Base-by-base conservation (phyloP, 64 coral and sea anemone genomes). In the Stylophora pistillata region DNA sequence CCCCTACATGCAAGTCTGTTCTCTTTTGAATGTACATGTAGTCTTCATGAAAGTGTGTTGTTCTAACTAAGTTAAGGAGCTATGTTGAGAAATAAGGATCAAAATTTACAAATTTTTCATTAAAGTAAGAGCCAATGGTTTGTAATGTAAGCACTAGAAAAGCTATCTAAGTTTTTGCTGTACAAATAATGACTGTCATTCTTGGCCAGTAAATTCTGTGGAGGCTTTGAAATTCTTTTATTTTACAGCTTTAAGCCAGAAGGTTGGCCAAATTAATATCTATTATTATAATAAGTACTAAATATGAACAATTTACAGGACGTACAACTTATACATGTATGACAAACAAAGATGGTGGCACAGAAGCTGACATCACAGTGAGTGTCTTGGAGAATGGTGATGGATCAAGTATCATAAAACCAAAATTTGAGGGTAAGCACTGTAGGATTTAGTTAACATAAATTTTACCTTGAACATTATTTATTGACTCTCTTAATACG, bases 291-390 rank as follows among this genome's bases (percentile, higher is more conserved):
- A 47, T 47, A 47, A 47, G 3, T 47, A 82, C 15, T 58, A 21
- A 60, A 58, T 82, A 59, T 68, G 26, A 68, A 68, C 11, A 25
- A 4, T 88, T 26, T 15, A 71, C 83, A 93, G 95, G 97, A 16
- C 23, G 30, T 5, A 95, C 93, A 56, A 95, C 78, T 0, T 99
- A 99, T 84, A 99, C 97, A 25, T 99, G 97, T 84, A 99, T 99
- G 97, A 37, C 83, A 80, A 99, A 93, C 77, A 99, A 99, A 87
- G 84, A 82, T 79, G 97, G 93, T 20, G 97, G 97, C 30, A 88
- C 95, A 1, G 90, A 99, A 56, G 97, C 97, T 25, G 97, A 99
- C 70, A 64, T 99, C 13, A 99, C 97, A 25, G 97, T 99, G 54
- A 93, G 89, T 95, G 97, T 99, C 13, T 60, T 99, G 52, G 93